Evolutionary conservation across 1,140 invertebrate genomes (phyloP).

Genomic region (Adelges cooleyi): DNA sequence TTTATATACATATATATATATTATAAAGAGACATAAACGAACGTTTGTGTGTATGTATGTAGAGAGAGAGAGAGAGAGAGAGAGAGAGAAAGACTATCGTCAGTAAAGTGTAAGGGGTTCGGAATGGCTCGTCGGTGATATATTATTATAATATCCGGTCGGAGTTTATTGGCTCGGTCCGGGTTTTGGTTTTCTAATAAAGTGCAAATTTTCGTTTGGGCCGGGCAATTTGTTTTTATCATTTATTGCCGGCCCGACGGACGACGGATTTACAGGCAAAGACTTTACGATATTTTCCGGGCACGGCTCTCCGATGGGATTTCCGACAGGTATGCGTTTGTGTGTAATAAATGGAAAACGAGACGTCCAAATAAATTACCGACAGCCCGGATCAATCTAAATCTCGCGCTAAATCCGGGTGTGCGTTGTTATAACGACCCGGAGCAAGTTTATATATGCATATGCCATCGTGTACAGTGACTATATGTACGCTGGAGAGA

Average conservation of each 20-base stretch:
- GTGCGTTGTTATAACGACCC: not conserved
- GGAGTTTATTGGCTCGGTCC: not conserved
- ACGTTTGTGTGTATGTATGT: too few species aligned
- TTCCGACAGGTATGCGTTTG: not conserved
- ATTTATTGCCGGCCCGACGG: not conserved
- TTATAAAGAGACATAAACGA: too few species aligned
- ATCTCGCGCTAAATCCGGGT: constrained; percentile 8
- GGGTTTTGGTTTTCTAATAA: constrained; percentile 12
- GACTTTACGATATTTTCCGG: not conserved
- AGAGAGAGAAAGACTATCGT: too few species aligned
- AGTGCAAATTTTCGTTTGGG: constrained; percentile 10
- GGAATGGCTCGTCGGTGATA: too few species aligned
- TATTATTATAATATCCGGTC: not conserved
- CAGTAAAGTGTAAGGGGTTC: too few species aligned
- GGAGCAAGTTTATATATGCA: constrained; percentile 3
- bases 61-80: too few species aligned
- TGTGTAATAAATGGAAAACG: constrained; percentile 18
- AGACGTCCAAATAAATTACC: constrained; percentile 24
- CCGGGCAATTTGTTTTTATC: not conserved
- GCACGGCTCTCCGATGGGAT: not conserved
- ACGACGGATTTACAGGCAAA: not conserved
- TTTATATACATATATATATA: too few species aligned
- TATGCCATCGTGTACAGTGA: not conserved
- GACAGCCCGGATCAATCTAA: constrained; percentile 25
- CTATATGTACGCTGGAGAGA: too few species aligned